Evolutionary conservation across 1,140 invertebrate species (phyloP), one percentile per base, ranked within the genome.

Genomic region (Globodera rostochiensis): DNA sequence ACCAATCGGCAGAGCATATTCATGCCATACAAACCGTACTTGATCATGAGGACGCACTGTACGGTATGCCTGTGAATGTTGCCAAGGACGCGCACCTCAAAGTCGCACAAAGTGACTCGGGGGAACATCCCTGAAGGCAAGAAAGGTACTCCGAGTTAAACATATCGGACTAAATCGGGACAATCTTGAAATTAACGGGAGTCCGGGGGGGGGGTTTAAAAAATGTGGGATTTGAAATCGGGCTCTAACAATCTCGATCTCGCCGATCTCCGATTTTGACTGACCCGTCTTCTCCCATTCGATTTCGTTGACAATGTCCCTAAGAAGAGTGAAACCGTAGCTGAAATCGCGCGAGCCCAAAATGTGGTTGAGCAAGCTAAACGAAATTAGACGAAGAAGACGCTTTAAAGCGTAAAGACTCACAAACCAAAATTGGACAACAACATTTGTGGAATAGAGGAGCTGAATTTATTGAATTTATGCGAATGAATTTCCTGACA

Each of bases 61-160:
- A 89, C 88, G 13, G 88, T 89, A 79, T 89, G 88, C n/a, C 88
- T 82, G 78, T 89, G 88, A 70, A 89, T 90, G 82, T 89, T 89
- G 21, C 88, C 88, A 11, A 89, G 84, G 3, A 90, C 88, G 77
- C 88, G 87, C 67, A 88, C 87, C 66, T 88, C 87, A 75, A 89
- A 90, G 76, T 89, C 88, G 74, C 88, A 89, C 8, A 89, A 80
- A 15, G 88, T 89, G 9, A 90, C 89, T 49, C 88, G 79, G 7
- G 88, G 88, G 75, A 90, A 90, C 84, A 90, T 89, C 19, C 88
- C 89, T 81, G 1, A 49, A 69, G 67, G 25, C 11, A 21, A 80
- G 36, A 36, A 36, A 36, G 36, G 2, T 36, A 36, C 36, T 36
- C 36, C 36, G 36, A 36, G 36, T 36, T 36, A 36, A 36, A 36